Percentiles rank a stretch among this genome's conserved stretches.
Conservation (phyloP, 2,113 vertebrate genomes). For the Sorex araneus region DNA sequence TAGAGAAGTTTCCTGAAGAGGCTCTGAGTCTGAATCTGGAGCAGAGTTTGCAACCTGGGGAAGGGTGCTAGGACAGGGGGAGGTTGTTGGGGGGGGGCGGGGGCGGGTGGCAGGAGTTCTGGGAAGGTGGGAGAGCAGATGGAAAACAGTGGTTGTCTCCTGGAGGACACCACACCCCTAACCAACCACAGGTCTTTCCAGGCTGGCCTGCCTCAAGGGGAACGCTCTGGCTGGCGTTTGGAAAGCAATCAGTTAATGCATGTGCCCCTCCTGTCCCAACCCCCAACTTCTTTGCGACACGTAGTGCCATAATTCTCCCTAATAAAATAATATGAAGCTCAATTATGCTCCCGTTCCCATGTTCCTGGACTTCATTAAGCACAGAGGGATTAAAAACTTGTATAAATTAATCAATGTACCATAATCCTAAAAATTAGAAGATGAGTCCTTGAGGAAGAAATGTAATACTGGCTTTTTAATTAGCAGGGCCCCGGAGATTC, state of each 20-base stretch:
- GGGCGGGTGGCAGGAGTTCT: no score
- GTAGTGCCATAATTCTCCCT: conserved; percentile 84
- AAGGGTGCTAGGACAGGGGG: no score
- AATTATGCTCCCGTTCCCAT: conserved; percentile 88
- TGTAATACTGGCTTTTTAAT: conserved; percentile 91
- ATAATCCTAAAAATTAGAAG: conserved; percentile 92
- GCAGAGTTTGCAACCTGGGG: neutral
- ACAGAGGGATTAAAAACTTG: conserved; percentile 91
- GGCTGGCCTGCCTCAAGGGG: neutral
- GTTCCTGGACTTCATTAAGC: conserved; percentile 91
- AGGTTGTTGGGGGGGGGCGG: neutral
- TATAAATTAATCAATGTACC: conserved; percentile 92
- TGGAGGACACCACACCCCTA: neutral
- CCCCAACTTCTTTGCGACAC: conserved; percentile 77
- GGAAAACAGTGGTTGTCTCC: neutral
- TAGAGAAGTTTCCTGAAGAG: neutral
- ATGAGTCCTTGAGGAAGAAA: conserved; percentile 90
- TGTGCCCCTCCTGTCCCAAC: conserved; percentile 61
- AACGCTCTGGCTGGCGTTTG: conserved; percentile 31
- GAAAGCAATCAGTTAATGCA: conserved; percentile 82
- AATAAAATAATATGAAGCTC: conserved; percentile 89
- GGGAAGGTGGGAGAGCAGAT: neutral
- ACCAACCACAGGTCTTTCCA: neutral
- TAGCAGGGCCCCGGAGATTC: conserved; percentile 89
- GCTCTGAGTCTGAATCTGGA: neutral